Evolutionary conservation across 2,888 invertebrate genomes (phyloP).

Genomic region (Chrysina gloriosa): DNA sequence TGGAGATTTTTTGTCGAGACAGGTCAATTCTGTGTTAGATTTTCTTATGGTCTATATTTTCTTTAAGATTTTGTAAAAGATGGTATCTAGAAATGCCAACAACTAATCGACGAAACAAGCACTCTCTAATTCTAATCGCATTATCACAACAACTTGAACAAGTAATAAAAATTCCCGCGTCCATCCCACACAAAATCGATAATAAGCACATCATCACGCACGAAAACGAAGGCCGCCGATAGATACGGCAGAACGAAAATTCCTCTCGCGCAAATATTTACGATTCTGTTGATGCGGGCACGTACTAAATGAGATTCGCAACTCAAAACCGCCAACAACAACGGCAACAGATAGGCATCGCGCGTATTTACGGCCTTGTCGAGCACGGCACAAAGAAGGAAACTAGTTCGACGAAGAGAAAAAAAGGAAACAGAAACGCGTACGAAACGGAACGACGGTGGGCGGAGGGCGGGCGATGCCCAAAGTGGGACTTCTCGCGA

Average conservation of each 20-base stretch:
- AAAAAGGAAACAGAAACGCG: not conserved
- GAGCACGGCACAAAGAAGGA: not conserved
- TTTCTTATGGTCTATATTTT: no score
- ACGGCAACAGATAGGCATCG: constrained; percentile 15
- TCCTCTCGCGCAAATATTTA: constrained; percentile 11
- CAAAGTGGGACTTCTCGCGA: no score
- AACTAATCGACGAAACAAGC: no score
- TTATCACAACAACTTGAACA: no score
- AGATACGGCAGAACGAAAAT: constrained; percentile 17
- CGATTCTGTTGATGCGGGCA: constrained; percentile 31
- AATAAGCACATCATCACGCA: not conserved
- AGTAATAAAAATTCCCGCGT: no score
- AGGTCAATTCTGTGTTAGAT: no score
- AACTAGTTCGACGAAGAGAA: not conserved
- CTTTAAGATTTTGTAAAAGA: no score
- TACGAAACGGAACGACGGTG: no score
- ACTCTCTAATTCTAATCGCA: no score
- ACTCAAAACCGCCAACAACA: constrained; percentile 19
- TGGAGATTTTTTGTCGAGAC: no score
- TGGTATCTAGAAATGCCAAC: no score
- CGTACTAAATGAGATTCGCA: constrained; percentile 34
- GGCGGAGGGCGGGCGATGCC: no score
- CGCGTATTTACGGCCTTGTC: constrained; percentile 2
- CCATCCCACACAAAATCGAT: not conserved
- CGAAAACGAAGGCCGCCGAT: not conserved